Evolutionary conservation across 2,888 invertebrate species (phyloP), one percentile per base, ranked within the genome.

Genomic region (Bellardia bayeri): DNA sequence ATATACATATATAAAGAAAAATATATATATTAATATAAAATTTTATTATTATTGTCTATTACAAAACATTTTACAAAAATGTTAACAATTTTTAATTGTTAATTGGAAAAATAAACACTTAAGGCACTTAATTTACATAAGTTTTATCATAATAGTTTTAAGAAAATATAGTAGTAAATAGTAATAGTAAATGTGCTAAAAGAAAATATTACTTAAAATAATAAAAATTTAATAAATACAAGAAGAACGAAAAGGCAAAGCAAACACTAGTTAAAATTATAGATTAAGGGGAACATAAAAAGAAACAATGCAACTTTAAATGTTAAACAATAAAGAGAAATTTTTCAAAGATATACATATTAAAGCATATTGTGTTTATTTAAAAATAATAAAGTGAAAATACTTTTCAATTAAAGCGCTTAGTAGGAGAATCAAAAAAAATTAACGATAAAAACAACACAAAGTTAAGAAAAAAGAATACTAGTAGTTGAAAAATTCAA

Each of bases 121-220:
- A 61, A 87, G 87, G 87, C 87, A 87, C 87, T 87, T 85, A 82
- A 78, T 86, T 83, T 88, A 86, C 78, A 84, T 84, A 78, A 76
- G 76, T 83, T 76, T 68, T 61, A 30, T 78, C 45, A 64, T 74
- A 30, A 79, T 45, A 3, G 11, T 54, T 82, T 23, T 64, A 45
- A 79, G 72, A 30, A 66, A 76, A 68, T 54, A 69, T 45, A 13
- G 42, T 11, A 49, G 23, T 69, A 49, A 11, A 9, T 49, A 64
- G 64, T 42, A 42, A 56, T 56, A 66, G 68, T 13, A 75, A 69
- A 74, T 64, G 51, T 23, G 74, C 49, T 78, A 16, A 30, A 85
- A 42, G 56, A 54, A 56, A 78, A 33, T 23, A 54, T 40, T 23
- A 66, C 40, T 63, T 76, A 81, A 56, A 71, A 58, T 37, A 76